Evolutionary conservation across 2,113 vertebrate species (phyloP).

Genomic region (Lonchura striata): DNA sequence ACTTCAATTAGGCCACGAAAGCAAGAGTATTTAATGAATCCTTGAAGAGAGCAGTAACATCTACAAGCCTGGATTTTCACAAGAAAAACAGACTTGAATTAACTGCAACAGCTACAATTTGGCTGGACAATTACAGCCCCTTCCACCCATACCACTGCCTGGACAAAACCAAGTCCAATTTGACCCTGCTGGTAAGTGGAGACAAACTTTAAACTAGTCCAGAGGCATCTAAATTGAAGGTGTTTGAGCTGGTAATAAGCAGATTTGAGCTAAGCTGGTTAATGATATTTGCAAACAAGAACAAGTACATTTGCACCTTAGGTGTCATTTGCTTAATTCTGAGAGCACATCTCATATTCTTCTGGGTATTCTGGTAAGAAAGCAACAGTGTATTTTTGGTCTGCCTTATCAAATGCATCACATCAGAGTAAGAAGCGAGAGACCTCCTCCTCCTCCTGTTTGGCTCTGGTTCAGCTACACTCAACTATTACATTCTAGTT

Average conservation of each 20-base stretch:
- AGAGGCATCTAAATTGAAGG: neutral
- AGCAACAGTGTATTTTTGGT: neutral
- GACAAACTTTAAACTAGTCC: neutral
- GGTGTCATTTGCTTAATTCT: neutral
- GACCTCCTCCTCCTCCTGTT: neutral
- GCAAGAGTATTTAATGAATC: accelerated
- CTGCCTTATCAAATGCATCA: neutral
- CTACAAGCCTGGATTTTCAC: neutral
- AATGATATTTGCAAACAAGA: neutral
- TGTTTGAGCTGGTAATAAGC: neutral
- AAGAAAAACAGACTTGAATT: neutral
- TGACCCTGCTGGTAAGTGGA: neutral
- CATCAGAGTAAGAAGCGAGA: neutral
- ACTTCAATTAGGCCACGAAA: neutral
- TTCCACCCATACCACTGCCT: neutral
- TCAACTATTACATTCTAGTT: neutral
- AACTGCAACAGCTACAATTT: neutral
- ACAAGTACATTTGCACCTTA: neutral
- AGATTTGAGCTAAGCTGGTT: neutral
- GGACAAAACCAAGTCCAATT: neutral
- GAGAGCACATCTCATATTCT: neutral
- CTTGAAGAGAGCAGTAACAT: neutral
- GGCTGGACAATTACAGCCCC: accelerated
- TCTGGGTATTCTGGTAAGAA: neutral
- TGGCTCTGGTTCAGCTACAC: conserved; percentile 15